phyloP scores from a whole-genome alignment of 2,113 vertebrate species.

The Psittacara wagleri region DNA sequence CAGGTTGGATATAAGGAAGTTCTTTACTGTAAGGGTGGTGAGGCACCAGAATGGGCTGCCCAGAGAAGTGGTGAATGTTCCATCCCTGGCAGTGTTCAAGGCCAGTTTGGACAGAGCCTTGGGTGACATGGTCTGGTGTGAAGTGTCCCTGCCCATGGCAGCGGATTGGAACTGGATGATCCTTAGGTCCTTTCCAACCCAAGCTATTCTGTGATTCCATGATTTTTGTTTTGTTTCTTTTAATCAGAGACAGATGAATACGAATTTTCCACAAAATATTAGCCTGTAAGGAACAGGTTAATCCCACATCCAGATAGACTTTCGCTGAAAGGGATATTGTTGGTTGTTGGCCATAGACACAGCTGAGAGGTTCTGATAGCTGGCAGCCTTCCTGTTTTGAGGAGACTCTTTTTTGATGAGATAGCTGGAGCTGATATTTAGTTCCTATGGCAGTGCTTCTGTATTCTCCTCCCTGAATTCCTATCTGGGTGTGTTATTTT shows the following conservation, averaged over 20 bases:
- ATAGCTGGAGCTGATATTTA: neutral
- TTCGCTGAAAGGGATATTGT: neutral
- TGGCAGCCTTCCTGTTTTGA: neutral
- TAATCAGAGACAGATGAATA: neutral
- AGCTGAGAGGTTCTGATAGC: neutral
- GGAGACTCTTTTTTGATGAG: neutral
- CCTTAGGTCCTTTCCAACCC: neutral
- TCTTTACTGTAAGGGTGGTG: neutral
- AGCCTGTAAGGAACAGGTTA: neutral
- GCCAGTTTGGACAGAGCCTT: neutral
- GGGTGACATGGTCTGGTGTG: neutral
- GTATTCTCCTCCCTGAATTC: neutral
- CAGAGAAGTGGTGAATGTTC: neutral
- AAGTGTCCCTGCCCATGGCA: neutral
- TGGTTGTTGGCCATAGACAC: neutral
- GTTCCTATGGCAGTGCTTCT: neutral
- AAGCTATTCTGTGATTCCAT: neutral
- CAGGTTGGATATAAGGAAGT: neutral
- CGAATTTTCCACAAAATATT: neutral
- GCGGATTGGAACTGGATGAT: neutral
- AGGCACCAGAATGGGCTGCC: neutral
- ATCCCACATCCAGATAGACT: neutral
- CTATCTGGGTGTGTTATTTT: neutral
- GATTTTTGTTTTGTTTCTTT: neutral
- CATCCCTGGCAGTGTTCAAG: neutral